Base-by-base conservation (phyloP, 2,113 vertebrate species). In the Melanostigma gelatinosum region DNA sequence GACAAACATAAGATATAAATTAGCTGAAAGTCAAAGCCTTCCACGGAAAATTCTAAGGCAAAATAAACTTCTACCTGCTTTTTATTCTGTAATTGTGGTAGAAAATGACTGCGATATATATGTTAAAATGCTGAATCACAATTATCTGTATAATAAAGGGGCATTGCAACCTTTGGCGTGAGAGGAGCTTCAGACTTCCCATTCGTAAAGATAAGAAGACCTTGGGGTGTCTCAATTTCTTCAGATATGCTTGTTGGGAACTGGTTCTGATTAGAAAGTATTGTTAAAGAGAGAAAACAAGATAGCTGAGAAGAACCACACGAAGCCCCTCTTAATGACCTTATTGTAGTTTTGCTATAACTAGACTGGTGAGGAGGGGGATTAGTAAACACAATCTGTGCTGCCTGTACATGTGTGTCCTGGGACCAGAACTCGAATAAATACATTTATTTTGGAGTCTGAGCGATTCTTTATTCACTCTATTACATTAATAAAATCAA, bases 1-100 rank as follows among this genome's bases (percentile, higher is more conserved):
- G 13, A 77, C 36, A 85, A 78, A 72, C 62, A 54, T 40, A 80
- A 65, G 32, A 81, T 50, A 72, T 18, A 72, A 82, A 74, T 72
- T 24, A 73, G 58, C 46, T 54, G 46, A 55, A 69, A 54, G 22
- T 77, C 20, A 40, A 63, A 62, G 64, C 72, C 5, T 20, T 44
- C 60, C 9, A 54, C 3, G 42, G 60, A 63, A 78, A 72, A 75
- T 12, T 67, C 1, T 4, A 40, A 62, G 11, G 15, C 57, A 54
- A 44, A 75, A 68, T 36, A 12, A 1, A 38, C 27, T 46, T 27
- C 18, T 65, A 32, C 2, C 34, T 80, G 1, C 8, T 52, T 36
- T 71, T 44, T n/a, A 61, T 75, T 22, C 65, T 54, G 40, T 44
- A 42, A 44, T 44, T 20, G 8, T 44, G 12, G 8, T 36, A 12